A percentile compares a stretch with the other conserved stretches of the same genome.
These are phyloP conservation scores for Drosophila subsilvestris DNA, from an alignment of 2,888 invertebrate species.

Conservation along the genomic window DNA sequence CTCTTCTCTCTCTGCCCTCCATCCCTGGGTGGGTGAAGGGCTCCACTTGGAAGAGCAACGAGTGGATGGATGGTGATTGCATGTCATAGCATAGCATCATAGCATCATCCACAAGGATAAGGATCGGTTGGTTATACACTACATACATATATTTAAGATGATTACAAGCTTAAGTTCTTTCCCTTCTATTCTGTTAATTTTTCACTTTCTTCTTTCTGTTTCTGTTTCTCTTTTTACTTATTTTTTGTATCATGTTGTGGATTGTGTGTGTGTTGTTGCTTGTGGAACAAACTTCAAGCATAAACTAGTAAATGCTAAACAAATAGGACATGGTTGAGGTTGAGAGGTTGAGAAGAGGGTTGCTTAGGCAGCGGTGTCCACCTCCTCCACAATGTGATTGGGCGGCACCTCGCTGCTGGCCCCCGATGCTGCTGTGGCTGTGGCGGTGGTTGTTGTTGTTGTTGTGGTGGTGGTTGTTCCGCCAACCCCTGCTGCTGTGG, in stretches of 20 bases:
- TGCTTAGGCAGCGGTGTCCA: conserved; percentile 83
- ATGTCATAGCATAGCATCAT: background rate
- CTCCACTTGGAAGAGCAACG: background rate
- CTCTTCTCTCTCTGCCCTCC: background rate
- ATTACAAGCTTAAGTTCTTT: conserved; percentile 8
- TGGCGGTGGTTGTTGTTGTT: conserved; percentile 41
- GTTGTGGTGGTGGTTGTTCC: conserved; percentile 46
- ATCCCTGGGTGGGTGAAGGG: background rate
- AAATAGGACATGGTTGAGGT: conserved; percentile 43
- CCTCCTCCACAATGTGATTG: conserved; percentile 84
- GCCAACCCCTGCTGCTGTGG: conserved; percentile 23
- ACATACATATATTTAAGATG: conserved; percentile 6
- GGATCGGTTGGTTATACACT: conserved; percentile 37
- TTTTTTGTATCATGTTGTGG: conserved; percentile 4
- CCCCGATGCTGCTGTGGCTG: conserved; percentile 63
- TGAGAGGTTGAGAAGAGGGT: too few relatives aligned
- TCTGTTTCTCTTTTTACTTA: conserved; percentile 1
- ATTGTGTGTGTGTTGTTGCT: background rate
- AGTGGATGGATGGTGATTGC: background rate
- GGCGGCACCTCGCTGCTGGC: conserved; percentile 81
- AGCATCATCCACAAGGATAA: conserved; percentile 9
- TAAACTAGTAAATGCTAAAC: conserved; percentile 68
- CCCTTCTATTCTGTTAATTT: background rate
- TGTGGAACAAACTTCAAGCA: conserved; percentile 8
- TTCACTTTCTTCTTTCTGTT: conserved; percentile 5